Evolutionary conservation across 2,888 invertebrate genomes (phyloP).

Genomic region (Synanthedon vespiformis): DNA sequence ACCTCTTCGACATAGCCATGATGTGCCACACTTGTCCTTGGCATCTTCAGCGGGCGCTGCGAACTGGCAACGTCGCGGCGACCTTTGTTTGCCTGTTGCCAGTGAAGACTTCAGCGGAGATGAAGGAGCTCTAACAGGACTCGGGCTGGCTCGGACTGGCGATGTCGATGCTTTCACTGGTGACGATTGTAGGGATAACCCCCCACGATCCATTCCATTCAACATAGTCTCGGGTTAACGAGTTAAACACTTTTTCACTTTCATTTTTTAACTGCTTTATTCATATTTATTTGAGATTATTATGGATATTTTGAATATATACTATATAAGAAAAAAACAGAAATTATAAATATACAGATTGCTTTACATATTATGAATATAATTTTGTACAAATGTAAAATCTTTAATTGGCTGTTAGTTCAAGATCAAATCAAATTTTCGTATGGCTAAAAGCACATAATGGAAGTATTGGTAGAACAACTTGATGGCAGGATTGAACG

Average conservation of each 20-base stretch:
- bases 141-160: slow-evolving; percentile 48
- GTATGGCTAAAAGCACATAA: too few relatives aligned
- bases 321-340: too few relatives aligned
- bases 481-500: too few relatives aligned
- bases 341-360: too few relatives aligned
- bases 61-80: slow-evolving; percentile 57
- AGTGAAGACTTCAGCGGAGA: slow-evolving; percentile 56
- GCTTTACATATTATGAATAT: too few relatives aligned
- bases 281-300: too few relatives aligned
- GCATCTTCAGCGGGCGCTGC: slow-evolving; percentile 51
- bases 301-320: too few relatives aligned
- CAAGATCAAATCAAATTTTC: too few relatives aligned
- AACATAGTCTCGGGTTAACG: slow-evolving; percentile 30
- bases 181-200: slow-evolving; percentile 45
- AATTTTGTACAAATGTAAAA: too few relatives aligned
- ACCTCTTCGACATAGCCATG: slow-evolving; percentile 60
- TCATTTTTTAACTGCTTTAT: too few relatives aligned
- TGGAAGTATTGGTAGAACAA: too few relatives aligned
- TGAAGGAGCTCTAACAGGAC: slow-evolving; percentile 47
- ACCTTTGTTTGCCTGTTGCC: slow-evolving; percentile 39
- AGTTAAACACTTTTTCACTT: neutral
- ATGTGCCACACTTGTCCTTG: slow-evolving; percentile 56
- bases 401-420: too few relatives aligned
- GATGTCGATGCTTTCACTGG: slow-evolving; percentile 37
- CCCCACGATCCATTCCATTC: slow-evolving; percentile 49